These are phyloP conservation scores for Trachurus trachurus DNA, from an alignment of 2,797 vertebrate genomes.

Conservation along the genomic window DNA sequence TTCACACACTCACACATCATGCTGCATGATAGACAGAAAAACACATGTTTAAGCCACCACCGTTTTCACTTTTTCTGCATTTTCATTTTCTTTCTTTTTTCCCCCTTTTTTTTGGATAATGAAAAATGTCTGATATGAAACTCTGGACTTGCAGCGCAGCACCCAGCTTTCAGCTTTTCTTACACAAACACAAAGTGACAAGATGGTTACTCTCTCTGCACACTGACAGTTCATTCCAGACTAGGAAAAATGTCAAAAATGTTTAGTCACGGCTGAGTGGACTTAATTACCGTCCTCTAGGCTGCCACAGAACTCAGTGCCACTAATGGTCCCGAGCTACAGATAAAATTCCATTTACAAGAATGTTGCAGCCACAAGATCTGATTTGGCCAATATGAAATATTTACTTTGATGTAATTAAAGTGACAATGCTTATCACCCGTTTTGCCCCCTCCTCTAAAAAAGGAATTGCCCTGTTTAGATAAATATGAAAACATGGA, in stretches of 20 bases:
- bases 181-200: constrained; percentile 94
- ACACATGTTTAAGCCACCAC: constrained; percentile 60
- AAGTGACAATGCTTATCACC: constrained; percentile 89
- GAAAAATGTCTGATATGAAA: constrained; percentile 74
- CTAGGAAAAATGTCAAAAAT: constrained; percentile 99
- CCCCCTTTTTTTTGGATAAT: constrained; percentile 38
- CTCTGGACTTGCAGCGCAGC: constrained; percentile 74
- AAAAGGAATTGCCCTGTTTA: constrained; percentile 58
- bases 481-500: constrained; percentile 61
- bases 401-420: constrained; percentile 97
- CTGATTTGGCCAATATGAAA: constrained; percentile 98
- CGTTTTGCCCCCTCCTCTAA: constrained; percentile 20
- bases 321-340: constrained; percentile 96
- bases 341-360: constrained; percentile 98
- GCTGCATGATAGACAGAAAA: constrained; percentile 48
- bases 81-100: constrained; percentile 49
- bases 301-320: constrained; percentile 91
- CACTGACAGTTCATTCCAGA: constrained; percentile 98
- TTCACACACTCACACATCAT: constrained; percentile 8
- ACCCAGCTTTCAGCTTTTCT: constrained; percentile 87
- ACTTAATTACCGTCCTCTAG: constrained; percentile 98
- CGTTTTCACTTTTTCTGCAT: constrained; percentile 57
- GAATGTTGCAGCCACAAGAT: constrained; percentile 95
- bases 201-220: constrained; percentile 93
- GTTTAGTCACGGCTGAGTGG: constrained; percentile 98